Conservation (phyloP, 53 echinoderm and acorn worm species). For the Patiria pectinifera region DNA sequence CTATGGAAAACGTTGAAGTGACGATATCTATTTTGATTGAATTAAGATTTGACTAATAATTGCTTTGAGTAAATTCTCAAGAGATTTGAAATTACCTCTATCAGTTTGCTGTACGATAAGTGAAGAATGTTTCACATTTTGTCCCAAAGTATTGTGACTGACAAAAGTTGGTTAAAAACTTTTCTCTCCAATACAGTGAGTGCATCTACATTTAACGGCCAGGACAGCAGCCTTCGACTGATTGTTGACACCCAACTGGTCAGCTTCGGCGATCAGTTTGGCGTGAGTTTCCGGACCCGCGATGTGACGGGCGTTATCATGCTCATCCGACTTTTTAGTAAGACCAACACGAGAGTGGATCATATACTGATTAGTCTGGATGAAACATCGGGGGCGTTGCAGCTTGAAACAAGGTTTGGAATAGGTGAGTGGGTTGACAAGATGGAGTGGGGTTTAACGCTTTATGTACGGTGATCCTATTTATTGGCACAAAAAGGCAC, state of each 20-base stretch:
- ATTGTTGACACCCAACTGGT: conserved; percentile 76
- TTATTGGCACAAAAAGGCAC: too few relatives aligned
- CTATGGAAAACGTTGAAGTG: too few relatives aligned
- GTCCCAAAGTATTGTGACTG: background rate
- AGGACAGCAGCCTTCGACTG: conserved; percentile 77
- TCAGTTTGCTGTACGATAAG: too few relatives aligned
- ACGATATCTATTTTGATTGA: background rate
- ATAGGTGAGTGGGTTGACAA: conserved; percentile 55
- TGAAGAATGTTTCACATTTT: background rate
- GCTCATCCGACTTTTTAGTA: conserved; percentile 78
- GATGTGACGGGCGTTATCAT: conserved; percentile 79
- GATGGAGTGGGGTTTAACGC: too few relatives aligned
- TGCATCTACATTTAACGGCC: conserved; percentile 84
- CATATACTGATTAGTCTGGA: conserved; percentile 75
- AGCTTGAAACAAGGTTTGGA: conserved; percentile 87
- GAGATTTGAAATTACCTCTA: too few relatives aligned
- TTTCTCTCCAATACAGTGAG: conserved; percentile 49
- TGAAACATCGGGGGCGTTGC: conserved; percentile 50
- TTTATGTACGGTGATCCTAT: too few relatives aligned
- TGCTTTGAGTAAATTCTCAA: background rate
- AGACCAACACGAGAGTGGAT: conserved; percentile 68
- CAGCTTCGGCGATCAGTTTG: conserved; percentile 86
- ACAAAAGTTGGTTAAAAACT: background rate
- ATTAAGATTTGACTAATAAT: background rate
- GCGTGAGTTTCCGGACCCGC: conserved; percentile 86